phyloP scores from a whole-genome alignment of 2,113 vertebrate genomes.

The Kryptolebias marmoratus region DNA sequence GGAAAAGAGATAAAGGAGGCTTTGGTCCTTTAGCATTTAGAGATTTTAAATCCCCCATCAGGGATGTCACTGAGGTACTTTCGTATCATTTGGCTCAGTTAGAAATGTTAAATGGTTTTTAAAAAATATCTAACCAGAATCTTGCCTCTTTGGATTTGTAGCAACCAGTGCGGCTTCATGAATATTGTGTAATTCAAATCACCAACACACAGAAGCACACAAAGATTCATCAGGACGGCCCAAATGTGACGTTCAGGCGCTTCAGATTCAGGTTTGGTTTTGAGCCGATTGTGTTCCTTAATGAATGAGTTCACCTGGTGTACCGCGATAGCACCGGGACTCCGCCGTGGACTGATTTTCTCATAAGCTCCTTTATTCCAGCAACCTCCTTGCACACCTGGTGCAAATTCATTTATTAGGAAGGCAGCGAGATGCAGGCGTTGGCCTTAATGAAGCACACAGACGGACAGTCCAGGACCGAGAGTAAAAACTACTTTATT shows the following conservation, averaged over 20 bases:
- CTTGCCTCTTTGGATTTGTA: background rate
- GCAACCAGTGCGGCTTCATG: background rate
- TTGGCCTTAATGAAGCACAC: background rate
- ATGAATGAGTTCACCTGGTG: conserved; percentile 45
- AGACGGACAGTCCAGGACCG: conserved; percentile 16
- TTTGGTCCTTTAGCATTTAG: background rate
- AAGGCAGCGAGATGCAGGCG: conserved; percentile 7
- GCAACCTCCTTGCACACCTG: conserved; percentile 50
- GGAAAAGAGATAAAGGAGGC: background rate
- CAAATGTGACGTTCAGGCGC: conserved; percentile 16
- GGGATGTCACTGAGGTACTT: background rate
- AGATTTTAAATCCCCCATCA: background rate
- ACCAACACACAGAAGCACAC: background rate
- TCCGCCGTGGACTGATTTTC: conserved; percentile 42
- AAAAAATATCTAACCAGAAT: too few species aligned
- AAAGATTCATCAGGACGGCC: background rate
- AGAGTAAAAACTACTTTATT: conserved; percentile 84
- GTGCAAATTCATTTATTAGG: conserved; percentile 54
- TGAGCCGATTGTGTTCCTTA: conserved; percentile 17
- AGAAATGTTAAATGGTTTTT: background rate
- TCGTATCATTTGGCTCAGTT: too few species aligned
- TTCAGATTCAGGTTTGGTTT: conserved; percentile 30
- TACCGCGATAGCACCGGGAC: conserved; percentile 13
- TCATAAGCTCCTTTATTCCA: conserved; percentile 47
- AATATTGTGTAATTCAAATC: background rate